Conservation (phyloP, 2,113 vertebrate species). For the Grallaria varia region DNA sequence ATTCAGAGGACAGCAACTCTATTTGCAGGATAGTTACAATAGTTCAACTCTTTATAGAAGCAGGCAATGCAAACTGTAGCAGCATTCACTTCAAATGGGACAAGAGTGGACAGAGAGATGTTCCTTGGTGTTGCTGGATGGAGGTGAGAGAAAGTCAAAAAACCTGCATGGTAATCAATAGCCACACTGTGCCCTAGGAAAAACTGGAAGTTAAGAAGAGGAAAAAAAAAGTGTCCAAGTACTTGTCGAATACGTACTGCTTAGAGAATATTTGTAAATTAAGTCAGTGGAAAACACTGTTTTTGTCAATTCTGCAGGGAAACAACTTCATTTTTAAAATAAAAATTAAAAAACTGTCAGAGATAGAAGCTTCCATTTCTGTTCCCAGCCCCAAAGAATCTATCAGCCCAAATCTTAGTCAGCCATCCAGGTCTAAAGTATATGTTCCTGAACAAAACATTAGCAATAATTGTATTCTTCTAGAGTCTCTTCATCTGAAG, state of each 20-base stretch:
- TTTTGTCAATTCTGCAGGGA: not conserved
- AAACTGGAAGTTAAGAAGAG: not conserved
- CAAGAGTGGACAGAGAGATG: not conserved
- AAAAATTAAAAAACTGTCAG: not conserved
- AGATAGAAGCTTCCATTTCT: not conserved
- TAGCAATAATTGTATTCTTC: not conserved
- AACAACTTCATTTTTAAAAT: not conserved
- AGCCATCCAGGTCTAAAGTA: not conserved
- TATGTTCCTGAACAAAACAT: not conserved
- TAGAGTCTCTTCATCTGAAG: not conserved
- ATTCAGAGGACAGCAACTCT: not conserved
- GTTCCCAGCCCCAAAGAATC: not conserved
- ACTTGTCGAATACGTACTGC: fast-evolving
- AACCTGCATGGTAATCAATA: not conserved
- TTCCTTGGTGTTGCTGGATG: not conserved
- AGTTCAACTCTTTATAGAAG: not conserved
- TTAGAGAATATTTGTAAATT: not conserved
- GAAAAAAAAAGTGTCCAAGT: not conserved
- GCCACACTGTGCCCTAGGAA: not conserved
- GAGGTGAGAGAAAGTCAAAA: not conserved
- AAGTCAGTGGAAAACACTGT: not conserved
- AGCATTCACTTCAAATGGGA: not conserved
- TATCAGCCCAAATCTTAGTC: not conserved
- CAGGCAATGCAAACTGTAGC: not conserved
- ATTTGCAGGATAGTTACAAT: not conserved